A percentile compares a stretch with the other conserved stretches of the same genome.
Conservation (phyloP, 1,140 invertebrate species). For the Heterodera carotae region DNA sequence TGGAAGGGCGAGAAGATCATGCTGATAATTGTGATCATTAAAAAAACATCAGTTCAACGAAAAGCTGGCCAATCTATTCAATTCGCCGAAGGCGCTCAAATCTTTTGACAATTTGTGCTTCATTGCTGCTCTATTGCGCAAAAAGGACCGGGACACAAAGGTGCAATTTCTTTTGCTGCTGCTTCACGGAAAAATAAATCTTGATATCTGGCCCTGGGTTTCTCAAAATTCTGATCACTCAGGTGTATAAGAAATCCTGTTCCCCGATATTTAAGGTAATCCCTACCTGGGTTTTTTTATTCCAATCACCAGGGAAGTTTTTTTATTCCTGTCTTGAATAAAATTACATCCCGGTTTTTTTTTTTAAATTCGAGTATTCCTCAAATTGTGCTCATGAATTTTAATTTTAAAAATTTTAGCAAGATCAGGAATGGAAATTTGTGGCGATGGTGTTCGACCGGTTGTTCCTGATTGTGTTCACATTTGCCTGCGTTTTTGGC, state of each 20-base stretch:
- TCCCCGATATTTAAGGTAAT: too few relatives aligned
- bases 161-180: slow-evolving; percentile 36
- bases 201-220: too few relatives aligned
- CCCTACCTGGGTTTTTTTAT: too few relatives aligned
- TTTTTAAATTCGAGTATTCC: neutral
- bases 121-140: slow-evolving; percentile 64
- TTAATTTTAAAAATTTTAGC: slow-evolving; percentile 41
- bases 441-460: slow-evolving; percentile 91
- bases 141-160: slow-evolving; percentile 65
- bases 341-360: too few relatives aligned
- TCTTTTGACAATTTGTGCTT: slow-evolving; percentile 65
- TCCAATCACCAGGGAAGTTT: too few relatives aligned
- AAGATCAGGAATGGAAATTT: slow-evolving; percentile 85
- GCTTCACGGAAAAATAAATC: too few relatives aligned
- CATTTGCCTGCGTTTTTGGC: slow-evolving; percentile 77
- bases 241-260: too few relatives aligned
- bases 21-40: too few relatives aligned
- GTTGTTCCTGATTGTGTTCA: slow-evolving; percentile 95
- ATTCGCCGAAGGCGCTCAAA: slow-evolving; percentile 64
- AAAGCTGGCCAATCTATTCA: slow-evolving; percentile 48
- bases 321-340: too few relatives aligned
- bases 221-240: too few relatives aligned
- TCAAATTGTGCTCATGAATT: neutral
- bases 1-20: too few relatives aligned
- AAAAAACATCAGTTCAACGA: slow-evolving; percentile 7